Base-by-base conservation (phyloP, 2,113 vertebrate genomes). In the Theristicus caerulescens region DNA sequence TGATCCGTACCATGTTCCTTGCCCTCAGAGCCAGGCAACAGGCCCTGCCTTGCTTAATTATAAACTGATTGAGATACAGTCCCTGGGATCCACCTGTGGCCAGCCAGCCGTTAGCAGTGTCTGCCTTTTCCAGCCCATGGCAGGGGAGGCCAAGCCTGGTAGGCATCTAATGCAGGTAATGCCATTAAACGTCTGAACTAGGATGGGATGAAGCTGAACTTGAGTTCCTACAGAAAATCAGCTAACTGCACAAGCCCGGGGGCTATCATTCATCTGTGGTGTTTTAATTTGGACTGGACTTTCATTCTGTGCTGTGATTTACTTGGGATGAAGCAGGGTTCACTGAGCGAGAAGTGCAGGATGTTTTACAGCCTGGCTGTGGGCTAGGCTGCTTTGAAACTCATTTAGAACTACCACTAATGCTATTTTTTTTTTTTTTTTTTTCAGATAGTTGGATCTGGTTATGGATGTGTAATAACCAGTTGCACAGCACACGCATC, bases 351-450 rank as follows among this genome's bases (percentile, higher is more conserved):
- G 83, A 79, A 83, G 26, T 38, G 67, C 58, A 81, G 47, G 79
- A 32, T 87, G 72, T 86, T 94, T 94, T 93, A 92, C 82, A 90
- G 58, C 49, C 58, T 90, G 82, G 49, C 72, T 92, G 36, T 77
- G 82, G 64, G 64, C 59, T 84, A 62, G n/a, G 58, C 47, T 93
- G 42, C 78, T 76, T 83, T 79, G n/a, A 64, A 70, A 54, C 58
- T 86, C 73, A 40, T 80, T 89, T 92, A 72, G 27, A 79, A 6
- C 58, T 70, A 55, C 29, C 16, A 17, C 7, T 46, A 70, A 32
- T 40, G 51, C 32, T 34, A 5, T 29, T 49, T 44, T 17, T 20
- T 1, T 46, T 51, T 46, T 51, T 34, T 42, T 64, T 34, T 31
- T 25, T 44, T 17, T 6, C 13, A 26, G 29, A 21, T 62, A 46